Evolutionary conservation across 2,797 vertebrate species (phyloP).

Genomic region (Danionella dracula): DNA sequence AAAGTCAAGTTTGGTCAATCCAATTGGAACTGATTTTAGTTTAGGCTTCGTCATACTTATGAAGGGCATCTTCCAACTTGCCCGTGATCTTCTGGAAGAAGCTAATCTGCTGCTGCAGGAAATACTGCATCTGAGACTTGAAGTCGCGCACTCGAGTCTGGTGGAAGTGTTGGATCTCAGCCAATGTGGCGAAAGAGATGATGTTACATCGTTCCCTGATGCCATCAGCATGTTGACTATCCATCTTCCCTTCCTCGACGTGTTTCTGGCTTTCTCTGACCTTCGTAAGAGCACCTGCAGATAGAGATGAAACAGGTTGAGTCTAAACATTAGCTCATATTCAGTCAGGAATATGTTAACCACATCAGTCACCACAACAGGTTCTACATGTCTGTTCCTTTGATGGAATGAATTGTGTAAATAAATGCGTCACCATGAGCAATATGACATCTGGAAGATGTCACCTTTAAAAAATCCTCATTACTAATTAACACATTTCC

Average conservation of each 20-base stretch:
- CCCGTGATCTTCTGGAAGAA: conserved; percentile 96
- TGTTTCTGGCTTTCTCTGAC: conserved; percentile 97
- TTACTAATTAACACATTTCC: no score
- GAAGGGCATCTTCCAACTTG: conserved; percentile 91
- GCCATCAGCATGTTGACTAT: conserved; percentile 81
- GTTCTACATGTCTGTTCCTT: not conserved
- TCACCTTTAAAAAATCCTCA: no score
- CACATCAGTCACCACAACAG: not conserved
- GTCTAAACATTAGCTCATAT: not conserved
- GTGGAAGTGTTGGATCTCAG: conserved; percentile 98
- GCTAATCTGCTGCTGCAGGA: conserved; percentile 89
- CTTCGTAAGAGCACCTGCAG: conserved; percentile 91
- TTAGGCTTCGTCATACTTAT: conserved; percentile 89
- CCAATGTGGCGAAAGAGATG: conserved; percentile 92
- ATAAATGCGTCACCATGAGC: not conserved
- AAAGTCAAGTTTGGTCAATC: not conserved
- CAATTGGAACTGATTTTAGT: conserved; percentile 18
- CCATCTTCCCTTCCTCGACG: conserved; percentile 96
- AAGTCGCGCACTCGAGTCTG: conserved; percentile 93
- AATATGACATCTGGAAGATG: no score
- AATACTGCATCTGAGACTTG: conserved; percentile 94
- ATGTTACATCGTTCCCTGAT: conserved; percentile 94
- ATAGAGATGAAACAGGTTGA: conserved; percentile 31
- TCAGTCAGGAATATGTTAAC: not conserved
- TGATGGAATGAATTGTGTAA: not conserved